A percentile compares a stretch with the other conserved stretches of the same genome.
Conservation (phyloP, 2,888 invertebrate species). For the Kryphioiulus occultus region DNA sequence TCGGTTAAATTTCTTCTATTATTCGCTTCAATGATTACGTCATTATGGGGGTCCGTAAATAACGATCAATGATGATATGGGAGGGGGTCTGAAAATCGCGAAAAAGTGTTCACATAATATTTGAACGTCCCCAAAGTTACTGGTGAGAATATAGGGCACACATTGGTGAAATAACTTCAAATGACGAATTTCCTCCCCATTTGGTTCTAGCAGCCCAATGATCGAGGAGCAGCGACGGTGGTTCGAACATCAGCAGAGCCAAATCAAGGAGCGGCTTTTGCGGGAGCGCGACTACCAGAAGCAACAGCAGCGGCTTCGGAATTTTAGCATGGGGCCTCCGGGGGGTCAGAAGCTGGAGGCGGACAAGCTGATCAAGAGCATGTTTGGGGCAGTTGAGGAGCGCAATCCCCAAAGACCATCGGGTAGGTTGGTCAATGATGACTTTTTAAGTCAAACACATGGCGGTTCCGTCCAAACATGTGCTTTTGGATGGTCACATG, state of each 20-base stretch:
- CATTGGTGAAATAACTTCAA: no score
- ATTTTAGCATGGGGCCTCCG: slow-evolving; percentile 34
- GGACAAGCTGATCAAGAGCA: slow-evolving; percentile 49
- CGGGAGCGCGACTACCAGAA: slow-evolving; percentile 51
- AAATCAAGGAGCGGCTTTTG: slow-evolving; percentile 29
- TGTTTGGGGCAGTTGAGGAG: slow-evolving; percentile 42
- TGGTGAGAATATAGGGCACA: no score
- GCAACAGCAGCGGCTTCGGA: slow-evolving; percentile 51
- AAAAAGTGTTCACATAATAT: no score
- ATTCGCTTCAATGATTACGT: no score
- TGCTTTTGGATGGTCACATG: no score
- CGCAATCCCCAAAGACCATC: neutral
- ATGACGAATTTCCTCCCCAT: no score
- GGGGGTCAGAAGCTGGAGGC: slow-evolving; percentile 42
- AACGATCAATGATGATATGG: no score
- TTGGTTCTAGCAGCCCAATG: neutral
- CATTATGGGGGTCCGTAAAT: no score
- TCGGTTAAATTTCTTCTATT: no score
- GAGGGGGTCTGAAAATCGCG: no score
- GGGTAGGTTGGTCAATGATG: neutral
- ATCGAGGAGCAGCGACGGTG: neutral
- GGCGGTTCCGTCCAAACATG: neutral
- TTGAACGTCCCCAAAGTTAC: no score
- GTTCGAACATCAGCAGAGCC: slow-evolving; percentile 39
- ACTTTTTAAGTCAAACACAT: no score